Conservation (phyloP, 1,140 invertebrate species). For the Brachionus rotundiformis region DNA sequence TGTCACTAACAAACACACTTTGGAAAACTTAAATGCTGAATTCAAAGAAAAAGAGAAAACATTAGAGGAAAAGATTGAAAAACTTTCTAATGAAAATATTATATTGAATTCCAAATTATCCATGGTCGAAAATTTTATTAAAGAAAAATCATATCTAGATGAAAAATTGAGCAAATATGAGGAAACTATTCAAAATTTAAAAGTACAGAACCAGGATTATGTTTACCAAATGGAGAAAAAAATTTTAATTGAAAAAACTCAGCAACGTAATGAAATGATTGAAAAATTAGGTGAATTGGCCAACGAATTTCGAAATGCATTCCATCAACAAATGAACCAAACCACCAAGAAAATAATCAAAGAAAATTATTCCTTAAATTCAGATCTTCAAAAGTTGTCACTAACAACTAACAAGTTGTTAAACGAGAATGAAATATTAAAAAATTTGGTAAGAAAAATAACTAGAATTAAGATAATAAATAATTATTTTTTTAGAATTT, state of each 20-base stretch:
- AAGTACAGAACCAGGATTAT: slow-evolving; percentile 11
- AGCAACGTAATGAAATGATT: slow-evolving; percentile 32
- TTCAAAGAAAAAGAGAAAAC: neutral
- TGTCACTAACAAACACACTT: neutral
- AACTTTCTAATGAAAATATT: slow-evolving; percentile 7
- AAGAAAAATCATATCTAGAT: neutral
- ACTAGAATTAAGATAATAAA: neutral
- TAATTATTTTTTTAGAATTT: slow-evolving; percentile 7
- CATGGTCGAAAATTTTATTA: slow-evolving; percentile 35
- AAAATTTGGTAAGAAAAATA: neutral
- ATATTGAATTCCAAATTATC: slow-evolving; percentile 13
- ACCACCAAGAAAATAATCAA: slow-evolving; percentile 36
- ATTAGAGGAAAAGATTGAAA: neutral
- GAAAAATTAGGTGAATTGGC: slow-evolving; percentile 26
- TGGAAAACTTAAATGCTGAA: neutral
- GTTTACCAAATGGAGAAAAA: slow-evolving; percentile 27
- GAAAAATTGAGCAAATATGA: neutral
- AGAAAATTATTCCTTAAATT: slow-evolving; percentile 42
- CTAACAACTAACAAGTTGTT: neutral
- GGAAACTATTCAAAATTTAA: slow-evolving; percentile 17
- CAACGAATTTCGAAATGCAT: slow-evolving; percentile 38
- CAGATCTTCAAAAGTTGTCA: slow-evolving; percentile 21
- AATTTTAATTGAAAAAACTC: slow-evolving; percentile 23
- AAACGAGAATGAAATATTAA: neutral
- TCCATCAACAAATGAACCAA: slow-evolving; percentile 45